Percentiles rank a stretch among this genome's conserved stretches.
These are phyloP conservation scores for Montipora capricornis DNA, from an alignment of 64 coral and sea anemone species.

Conservation along the genomic window DNA sequence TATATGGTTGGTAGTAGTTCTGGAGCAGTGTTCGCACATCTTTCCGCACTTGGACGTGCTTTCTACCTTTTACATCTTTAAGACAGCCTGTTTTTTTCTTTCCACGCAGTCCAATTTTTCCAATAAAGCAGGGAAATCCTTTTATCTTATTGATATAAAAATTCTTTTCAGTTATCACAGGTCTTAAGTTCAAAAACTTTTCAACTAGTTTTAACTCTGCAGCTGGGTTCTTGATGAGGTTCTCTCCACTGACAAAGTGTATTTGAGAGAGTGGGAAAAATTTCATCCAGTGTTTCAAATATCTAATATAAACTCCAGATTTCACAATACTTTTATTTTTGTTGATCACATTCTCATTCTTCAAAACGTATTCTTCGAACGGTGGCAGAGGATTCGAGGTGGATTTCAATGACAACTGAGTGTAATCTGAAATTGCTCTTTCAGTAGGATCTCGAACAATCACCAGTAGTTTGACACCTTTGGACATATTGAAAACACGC, in stretches of 20 bases:
- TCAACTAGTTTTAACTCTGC: slow-evolving; percentile 69
- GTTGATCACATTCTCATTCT: not conserved
- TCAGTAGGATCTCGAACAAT: slow-evolving; percentile 80
- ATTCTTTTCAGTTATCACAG: slow-evolving; percentile 65
- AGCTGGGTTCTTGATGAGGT: slow-evolving; percentile 59
- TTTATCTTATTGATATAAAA: slow-evolving; percentile 76
- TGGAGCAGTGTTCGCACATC: slow-evolving; percentile 55
- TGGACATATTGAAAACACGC: slow-evolving; percentile 67
- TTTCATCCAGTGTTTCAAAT: slow-evolving; percentile 64
- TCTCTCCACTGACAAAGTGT: slow-evolving; percentile 90
- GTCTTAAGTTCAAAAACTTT: slow-evolving; percentile 65
- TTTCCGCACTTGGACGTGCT: slow-evolving; percentile 39
- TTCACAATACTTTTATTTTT: slow-evolving; percentile 44
- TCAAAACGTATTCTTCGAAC: slow-evolving; percentile 70
- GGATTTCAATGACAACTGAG: slow-evolving; percentile 58
- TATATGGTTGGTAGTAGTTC: slow-evolving; percentile 71
- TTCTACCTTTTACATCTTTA: slow-evolving; percentile 68
- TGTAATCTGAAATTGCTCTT: slow-evolving; percentile 90
- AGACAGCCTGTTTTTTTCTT: slow-evolving; percentile 50
- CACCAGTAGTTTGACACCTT: slow-evolving; percentile 70
- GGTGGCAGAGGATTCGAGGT: not conserved
- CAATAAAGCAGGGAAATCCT: slow-evolving; percentile 83
- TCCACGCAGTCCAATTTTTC: not conserved
- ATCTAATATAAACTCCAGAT: slow-evolving; percentile 69
- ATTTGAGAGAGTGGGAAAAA: slow-evolving; percentile 74